A percentile compares a stretch with the other conserved stretches of the same genome.
phyloP scores from a whole-genome alignment of 2,797 vertebrate genomes.

The Triplophysa yarkandensis region DNA sequence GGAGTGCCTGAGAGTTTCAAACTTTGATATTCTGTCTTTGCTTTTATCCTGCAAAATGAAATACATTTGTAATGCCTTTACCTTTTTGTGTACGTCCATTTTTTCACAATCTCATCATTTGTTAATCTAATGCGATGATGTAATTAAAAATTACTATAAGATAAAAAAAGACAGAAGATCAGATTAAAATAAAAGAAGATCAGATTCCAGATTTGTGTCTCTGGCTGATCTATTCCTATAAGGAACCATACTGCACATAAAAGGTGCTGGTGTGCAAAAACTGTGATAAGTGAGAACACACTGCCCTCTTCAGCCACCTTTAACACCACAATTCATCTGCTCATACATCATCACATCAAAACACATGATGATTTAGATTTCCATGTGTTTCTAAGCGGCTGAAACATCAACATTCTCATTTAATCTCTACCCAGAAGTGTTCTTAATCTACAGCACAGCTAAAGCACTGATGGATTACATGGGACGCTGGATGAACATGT shows the following conservation, averaged over 20 bases:
- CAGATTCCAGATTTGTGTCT: not conserved
- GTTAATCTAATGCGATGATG: no score
- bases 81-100: no score
- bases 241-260: not conserved
- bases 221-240: not conserved
- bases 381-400: not conserved
- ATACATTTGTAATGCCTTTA: no score
- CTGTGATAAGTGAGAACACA: constrained; percentile 33
- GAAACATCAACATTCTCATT: not conserved
- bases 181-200: no score
- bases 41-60: constrained; percentile 80
- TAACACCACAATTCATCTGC: not conserved
- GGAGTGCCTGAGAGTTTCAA: constrained; percentile 95
- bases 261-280: not conserved
- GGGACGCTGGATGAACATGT: not conserved
- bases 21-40: constrained; percentile 89
- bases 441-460: not conserved
- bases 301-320: constrained; percentile 50
- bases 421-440: not conserved
- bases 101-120: no score
- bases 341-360: not conserved
- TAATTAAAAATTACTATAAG: no score
- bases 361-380: not conserved
- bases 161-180: no score
- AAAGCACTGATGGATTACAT: not conserved